These are phyloP conservation scores for Julus scandinavius DNA, from an alignment of 2,888 invertebrate species.

Conservation along the genomic window DNA sequence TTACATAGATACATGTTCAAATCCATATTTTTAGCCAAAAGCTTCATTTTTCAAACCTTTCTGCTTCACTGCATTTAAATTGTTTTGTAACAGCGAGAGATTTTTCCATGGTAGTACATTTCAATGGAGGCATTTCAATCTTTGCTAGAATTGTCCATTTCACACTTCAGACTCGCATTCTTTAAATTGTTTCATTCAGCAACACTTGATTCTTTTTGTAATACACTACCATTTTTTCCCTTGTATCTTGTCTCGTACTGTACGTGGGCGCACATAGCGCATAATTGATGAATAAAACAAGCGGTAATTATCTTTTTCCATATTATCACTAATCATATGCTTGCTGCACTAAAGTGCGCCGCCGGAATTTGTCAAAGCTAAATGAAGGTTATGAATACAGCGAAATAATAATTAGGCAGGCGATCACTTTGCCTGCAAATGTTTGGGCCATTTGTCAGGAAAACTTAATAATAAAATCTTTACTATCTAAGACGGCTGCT, in stretches of 20 bases:
- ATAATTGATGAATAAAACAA: constrained; percentile 35
- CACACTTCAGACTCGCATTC: not conserved
- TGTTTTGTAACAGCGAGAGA: not conserved
- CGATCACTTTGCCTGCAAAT: constrained; percentile 13
- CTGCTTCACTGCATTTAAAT: not conserved
- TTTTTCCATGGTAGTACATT: too few species aligned
- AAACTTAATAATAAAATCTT: constrained; percentile 42
- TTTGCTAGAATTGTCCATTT: not conserved
- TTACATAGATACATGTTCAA: not conserved
- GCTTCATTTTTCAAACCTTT: constrained; percentile 18
- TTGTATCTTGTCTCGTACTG: not conserved
- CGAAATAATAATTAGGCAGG: constrained; percentile 32
- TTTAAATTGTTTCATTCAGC: not conserved
- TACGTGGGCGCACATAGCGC: not conserved
- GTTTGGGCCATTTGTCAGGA: constrained; percentile 38
- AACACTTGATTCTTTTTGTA: too few species aligned
- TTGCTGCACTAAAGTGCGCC: not conserved
- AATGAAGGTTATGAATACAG: constrained; percentile 24
- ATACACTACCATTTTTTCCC: not conserved
- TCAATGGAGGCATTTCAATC: not conserved
- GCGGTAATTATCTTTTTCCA: not conserved
- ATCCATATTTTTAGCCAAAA: not conserved
- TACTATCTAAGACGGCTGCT: constrained; percentile 39
- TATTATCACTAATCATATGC: constrained; percentile 11
- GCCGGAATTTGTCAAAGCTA: not conserved